Evolutionary conservation across 2,797 vertebrate species (phyloP), one percentile per base, ranked within the genome.

Genomic region (Acipenser transmontanus): DNA sequence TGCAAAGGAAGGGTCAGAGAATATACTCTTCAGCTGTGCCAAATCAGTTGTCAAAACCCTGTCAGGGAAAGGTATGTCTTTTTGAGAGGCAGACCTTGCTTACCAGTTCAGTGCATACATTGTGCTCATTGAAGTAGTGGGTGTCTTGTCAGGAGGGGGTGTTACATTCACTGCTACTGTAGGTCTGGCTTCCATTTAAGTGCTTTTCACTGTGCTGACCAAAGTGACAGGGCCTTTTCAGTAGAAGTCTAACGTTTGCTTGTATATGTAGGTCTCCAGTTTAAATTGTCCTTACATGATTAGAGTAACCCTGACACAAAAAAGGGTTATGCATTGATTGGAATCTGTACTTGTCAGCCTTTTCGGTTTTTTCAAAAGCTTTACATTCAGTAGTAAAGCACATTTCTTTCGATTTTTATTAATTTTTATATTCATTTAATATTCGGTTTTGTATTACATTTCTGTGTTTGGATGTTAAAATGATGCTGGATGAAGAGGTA

Each of bases 1-100:
- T 57, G 54, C 14, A 11, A 57, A 57, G 54, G 54, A n/a, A 57
- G 54, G 54, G 54, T 57, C 54, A n/a, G 54, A 57, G 54, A 57
- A 57, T 57, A 57, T 57, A 11, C 54, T 57, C 9, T 57, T 57
- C 54, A 57, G 54, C 54, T n/a, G 12, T 7, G 7, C 9, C 54
- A n/a, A 57, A 57, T 57, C 12, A 57, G 11, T 57, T 57, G 54
- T 57, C 54, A 57, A n/a, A 57, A 57, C 9, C 12, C 54, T 57
- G 54, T 57, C 54, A 57, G 54, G 54, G 14, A 13, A 57, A 13
- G 54, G 14, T n/a, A 57, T n/a, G 54, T 57, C 54, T 57, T 57
- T 57, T n/a, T 57, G 54, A 57, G 54, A 13, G 11, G 12, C 12
- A 57, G 54, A 11, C 12, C 54, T 57, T 11, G 9, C 54, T 57